These are phyloP conservation scores for Athalia rosae DNA, from an alignment of 2,888 invertebrate species.

Conservation along the genomic window DNA sequence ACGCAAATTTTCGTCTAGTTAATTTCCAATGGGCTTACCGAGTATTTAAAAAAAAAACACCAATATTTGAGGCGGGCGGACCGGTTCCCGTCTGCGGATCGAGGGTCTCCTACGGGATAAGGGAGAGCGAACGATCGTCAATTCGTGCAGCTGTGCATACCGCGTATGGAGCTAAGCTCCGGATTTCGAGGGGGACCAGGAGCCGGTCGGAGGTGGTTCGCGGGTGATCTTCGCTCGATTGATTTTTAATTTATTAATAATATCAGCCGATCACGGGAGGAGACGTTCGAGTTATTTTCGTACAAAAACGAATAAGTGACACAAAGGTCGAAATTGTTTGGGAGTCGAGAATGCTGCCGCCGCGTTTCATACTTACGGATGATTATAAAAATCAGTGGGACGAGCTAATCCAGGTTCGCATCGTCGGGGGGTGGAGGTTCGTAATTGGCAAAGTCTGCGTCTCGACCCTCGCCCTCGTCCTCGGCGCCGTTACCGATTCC, in stretches of 20 bases:
- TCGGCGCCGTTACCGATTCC: conserved; percentile 47
- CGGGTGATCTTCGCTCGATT: conserved; percentile 45
- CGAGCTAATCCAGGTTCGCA: conserved; percentile 27
- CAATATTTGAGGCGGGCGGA: conserved; percentile 35
- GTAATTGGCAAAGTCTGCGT: conserved; percentile 49
- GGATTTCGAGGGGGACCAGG: conserved; percentile 42
- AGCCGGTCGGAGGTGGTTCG: conserved; percentile 32
- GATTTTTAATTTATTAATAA: conserved; percentile 46
- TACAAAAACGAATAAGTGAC: neutral
- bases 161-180: conserved; percentile 44
- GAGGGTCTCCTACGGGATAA: neutral
- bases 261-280: neutral
- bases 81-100: conserved; percentile 5
- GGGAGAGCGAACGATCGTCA: conserved; percentile 22
- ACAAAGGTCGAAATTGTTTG: neutral
- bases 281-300: neutral
- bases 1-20: conserved; percentile 56
- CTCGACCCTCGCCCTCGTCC: conserved; percentile 60
- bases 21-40: conserved; percentile 59
- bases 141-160: conserved; percentile 72
- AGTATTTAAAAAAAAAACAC: conserved; percentile 28
- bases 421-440: conserved; percentile 47
- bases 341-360: neutral
- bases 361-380: neutral
- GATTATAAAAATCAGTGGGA: conserved; percentile 7